Percentiles rank a stretch among this genome's conserved stretches.
Evolutionary conservation across 1,140 invertebrate species (phyloP).

Genomic region (fruit fly (Drosophila melanogaster)): Release_6_plus_ISO1_MT NT_033777.3:15452001-15452500

Average conservation of each 20-base stretch:
- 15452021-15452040: slow-evolving; percentile 19
- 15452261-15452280: slow-evolving; percentile 26
- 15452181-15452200: slow-evolving; percentile 34
- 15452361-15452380: slow-evolving; percentile 6
- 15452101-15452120: slow-evolving; percentile 2
- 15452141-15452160: slow-evolving; percentile 78
- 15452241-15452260: slow-evolving; percentile 34
- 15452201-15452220: slow-evolving; percentile 45
- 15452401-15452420: slow-evolving; percentile 35
- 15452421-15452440: slow-evolving; percentile 50
- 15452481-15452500: slow-evolving; percentile 51
- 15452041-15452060: slow-evolving; percentile 30
- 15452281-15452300: slow-evolving; percentile 57
- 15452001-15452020: neutral
- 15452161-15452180: slow-evolving; percentile 19
- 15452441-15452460: slow-evolving; percentile 28
- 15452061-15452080: slow-evolving; percentile 66
- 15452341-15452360: slow-evolving; percentile 20
- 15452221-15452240: slow-evolving; percentile 41
- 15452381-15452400: slow-evolving; percentile 16
- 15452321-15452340: slow-evolving; percentile 37
- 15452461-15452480: slow-evolving; percentile 24
- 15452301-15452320: slow-evolving; percentile 34
- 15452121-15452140: slow-evolving; percentile 63
- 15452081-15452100: slow-evolving; percentile 45